A percentile compares a stretch with the other conserved stretches of the same genome.
These are phyloP conservation scores for Gasteruption jaculator DNA, from an alignment of 2,888 invertebrate species.

Conservation along the genomic window DNA sequence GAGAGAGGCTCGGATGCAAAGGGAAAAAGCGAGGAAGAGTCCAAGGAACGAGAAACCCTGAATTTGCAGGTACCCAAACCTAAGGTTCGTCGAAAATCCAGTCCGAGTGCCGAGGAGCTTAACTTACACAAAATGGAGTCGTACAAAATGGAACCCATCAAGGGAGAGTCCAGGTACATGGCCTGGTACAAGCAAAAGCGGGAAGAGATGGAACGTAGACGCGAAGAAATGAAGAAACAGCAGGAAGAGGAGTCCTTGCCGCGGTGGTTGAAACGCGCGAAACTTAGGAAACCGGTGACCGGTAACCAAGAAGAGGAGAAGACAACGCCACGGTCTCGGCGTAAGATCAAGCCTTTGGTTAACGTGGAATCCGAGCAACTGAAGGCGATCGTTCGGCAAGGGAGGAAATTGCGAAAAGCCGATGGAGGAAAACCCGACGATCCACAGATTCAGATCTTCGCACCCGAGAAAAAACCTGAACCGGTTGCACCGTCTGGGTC, in stretches of 20 bases:
- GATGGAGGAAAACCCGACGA: conserved; percentile 48
- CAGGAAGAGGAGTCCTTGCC: conserved; percentile 35
- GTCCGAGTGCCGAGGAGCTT: conserved; percentile 7
- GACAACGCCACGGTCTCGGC: conserved; percentile 29
- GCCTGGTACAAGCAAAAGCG: conserved; percentile 47
- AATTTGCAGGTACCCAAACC: conserved; percentile 13
- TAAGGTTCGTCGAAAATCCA: conserved; percentile 13
- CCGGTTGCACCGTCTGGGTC: conserved; percentile 47
- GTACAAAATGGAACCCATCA: conserved; percentile 24
- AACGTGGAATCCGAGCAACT: conserved; percentile 48
- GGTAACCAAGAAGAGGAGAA: conserved; percentile 23
- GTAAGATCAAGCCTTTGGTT: conserved; percentile 41
- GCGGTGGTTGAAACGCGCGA: conserved; percentile 32
- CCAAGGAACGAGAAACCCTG: conserved; percentile 13
- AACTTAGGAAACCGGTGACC: conserved; percentile 24
- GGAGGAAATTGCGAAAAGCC: conserved; percentile 49
- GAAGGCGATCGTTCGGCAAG: conserved; percentile 47
- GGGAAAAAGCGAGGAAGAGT: conserved; percentile 7
- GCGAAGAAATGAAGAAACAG: conserved; percentile 20
- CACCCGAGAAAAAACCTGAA: conserved; percentile 41
- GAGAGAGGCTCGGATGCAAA: background rate
- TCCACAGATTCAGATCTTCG: conserved; percentile 45
- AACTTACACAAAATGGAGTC: background rate
- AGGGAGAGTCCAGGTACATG: conserved; percentile 45
- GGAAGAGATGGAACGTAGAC: conserved; percentile 39